Evolutionary conservation across 1,140 invertebrate species (phyloP).

Genomic region (Drosophila willistoni): DNA sequence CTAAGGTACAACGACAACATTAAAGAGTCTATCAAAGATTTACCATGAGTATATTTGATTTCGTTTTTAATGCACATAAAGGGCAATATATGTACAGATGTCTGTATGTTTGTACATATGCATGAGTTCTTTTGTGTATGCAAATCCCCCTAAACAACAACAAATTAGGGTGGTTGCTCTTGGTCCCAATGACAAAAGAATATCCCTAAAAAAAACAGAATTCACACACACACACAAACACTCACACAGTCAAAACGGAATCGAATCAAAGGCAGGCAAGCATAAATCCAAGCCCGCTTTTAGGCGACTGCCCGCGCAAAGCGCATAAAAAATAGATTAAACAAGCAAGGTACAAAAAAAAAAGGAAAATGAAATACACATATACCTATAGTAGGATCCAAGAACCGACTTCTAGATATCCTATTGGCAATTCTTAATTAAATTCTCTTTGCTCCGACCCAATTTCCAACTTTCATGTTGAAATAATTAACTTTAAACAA

Average conservation of each 20-base stretch:
- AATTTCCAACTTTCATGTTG: not conserved
- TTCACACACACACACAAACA: not conserved
- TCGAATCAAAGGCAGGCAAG: slow-evolving; percentile 69
- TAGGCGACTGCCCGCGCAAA: slow-evolving; percentile 62
- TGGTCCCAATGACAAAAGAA: slow-evolving; percentile 61
- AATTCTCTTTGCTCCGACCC: not conserved
- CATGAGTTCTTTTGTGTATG: slow-evolving; percentile 56
- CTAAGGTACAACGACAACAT: slow-evolving; percentile 20
- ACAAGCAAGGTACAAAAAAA: slow-evolving; percentile 22
- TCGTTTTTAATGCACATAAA: slow-evolving; percentile 1
- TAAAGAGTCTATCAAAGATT: not conserved
- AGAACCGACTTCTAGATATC: not conserved
- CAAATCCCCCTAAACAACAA: slow-evolving; percentile 66
- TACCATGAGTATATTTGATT: slow-evolving; percentile 15
- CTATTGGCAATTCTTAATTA: not conserved
- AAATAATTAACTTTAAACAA: not conserved
- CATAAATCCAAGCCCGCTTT: slow-evolving; percentile 54
- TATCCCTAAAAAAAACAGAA: slow-evolving; percentile 40
- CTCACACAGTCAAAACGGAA: slow-evolving; percentile 56
- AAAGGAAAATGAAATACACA: slow-evolving; percentile 41
- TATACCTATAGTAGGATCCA: not conserved
- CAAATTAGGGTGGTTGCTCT: slow-evolving; percentile 71
- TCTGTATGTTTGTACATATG: slow-evolving; percentile 11
- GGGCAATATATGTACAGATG: slow-evolving; percentile 1
- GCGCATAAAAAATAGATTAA: slow-evolving; percentile 66